phyloP scores from a whole-genome alignment of 2,113 vertebrate genomes.

The Macrotis lagotis region DNA sequence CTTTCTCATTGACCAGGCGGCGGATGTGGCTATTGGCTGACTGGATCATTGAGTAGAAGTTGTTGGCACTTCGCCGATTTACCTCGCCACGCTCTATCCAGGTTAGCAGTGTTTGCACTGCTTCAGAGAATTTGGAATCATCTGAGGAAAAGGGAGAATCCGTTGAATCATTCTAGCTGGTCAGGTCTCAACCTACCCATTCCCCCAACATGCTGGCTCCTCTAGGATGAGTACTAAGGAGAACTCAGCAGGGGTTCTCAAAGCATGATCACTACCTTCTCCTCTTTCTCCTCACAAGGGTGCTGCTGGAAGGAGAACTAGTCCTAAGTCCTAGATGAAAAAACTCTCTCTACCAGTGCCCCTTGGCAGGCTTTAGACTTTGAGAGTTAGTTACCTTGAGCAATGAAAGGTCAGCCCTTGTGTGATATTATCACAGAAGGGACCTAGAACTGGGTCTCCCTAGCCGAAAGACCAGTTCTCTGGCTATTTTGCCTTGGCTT shows the following conservation, averaged over 20 bases:
- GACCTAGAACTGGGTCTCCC: background rate
- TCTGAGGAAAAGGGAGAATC: conserved; percentile 82
- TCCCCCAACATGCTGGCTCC: background rate
- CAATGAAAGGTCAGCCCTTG: background rate
- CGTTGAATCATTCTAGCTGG: conserved; percentile 19
- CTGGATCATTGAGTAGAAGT: conserved; percentile 99
- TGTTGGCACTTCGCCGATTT: conserved; percentile 96
- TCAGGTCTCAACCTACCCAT: background rate
- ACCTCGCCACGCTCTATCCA: conserved; percentile 97
- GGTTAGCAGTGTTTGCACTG: conserved; percentile 93
- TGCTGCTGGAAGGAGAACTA: background rate
- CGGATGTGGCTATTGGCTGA: conserved; percentile 96
- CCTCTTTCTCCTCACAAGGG: background rate
- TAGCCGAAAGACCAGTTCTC: background rate
- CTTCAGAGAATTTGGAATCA: conserved; percentile 93
- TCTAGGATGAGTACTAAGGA: background rate
- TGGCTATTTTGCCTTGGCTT: background rate
- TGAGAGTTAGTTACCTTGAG: too few species aligned
- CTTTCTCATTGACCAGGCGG: conserved; percentile 92
- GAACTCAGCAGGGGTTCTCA: background rate
- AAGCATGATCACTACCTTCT: too few species aligned
- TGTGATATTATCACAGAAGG: background rate
- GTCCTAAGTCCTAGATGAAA: background rate
- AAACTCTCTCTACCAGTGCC: background rate
- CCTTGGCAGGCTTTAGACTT: background rate